A percentile compares a stretch with the other conserved stretches of the same genome.
Conservation (phyloP, 2,797 vertebrate species). For the Gambusia yucatana region DNA sequence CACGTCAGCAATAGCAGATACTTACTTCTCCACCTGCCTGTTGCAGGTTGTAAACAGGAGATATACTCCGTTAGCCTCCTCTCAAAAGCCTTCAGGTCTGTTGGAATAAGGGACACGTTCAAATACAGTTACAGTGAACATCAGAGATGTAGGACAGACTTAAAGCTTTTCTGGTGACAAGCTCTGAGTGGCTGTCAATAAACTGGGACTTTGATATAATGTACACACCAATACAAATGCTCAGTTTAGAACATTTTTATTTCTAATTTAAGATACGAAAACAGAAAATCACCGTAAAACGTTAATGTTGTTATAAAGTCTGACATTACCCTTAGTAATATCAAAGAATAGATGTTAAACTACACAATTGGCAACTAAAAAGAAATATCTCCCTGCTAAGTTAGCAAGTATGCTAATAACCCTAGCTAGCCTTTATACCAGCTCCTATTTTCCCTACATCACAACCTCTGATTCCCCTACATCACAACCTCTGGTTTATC, state of each 20-base stretch:
- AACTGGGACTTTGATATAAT: not conserved
- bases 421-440: not conserved
- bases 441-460: not conserved
- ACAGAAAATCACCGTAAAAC: not conserved
- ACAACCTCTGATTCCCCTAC: no score
- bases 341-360: not conserved
- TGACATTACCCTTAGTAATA: no score
- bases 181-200: not conserved
- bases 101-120: slow-evolving; percentile 27
- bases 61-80: slow-evolving; percentile 98
- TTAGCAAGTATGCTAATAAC: slow-evolving; percentile 59
- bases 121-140: not conserved
- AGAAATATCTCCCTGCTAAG: not conserved
- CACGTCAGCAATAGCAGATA: slow-evolving; percentile 32
- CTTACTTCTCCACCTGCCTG: slow-evolving; percentile 99
- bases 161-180: not conserved
- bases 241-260: not conserved
- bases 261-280: no score
- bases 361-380: not conserved
- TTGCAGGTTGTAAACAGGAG: slow-evolving; percentile 97
- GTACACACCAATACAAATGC: not conserved
- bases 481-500: not conserved
- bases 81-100: slow-evolving; percentile 99
- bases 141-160: not conserved
- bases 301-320: not conserved